Evolutionary conservation across 2,113 vertebrate genomes (phyloP).

Genomic region (Syngnathus floridae): DNA sequence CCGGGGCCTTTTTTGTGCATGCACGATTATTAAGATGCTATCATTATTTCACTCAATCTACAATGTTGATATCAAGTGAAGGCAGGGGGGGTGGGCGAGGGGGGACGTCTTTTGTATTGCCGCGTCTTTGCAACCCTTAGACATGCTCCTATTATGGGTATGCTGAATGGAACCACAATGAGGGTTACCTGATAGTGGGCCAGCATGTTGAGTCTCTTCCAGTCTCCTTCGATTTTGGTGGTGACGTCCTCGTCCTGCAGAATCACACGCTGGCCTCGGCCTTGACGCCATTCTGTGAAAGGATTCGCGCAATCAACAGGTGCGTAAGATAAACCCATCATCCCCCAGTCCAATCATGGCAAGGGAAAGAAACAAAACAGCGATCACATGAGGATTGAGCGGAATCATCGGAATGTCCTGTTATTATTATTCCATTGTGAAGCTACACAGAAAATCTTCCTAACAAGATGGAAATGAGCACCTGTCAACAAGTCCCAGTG

Average conservation of each 20-base stretch:
- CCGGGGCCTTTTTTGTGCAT: slow-evolving; percentile 20
- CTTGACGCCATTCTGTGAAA: slow-evolving; percentile 89
- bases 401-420: slow-evolving; percentile 50
- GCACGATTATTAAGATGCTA: slow-evolving; percentile 44
- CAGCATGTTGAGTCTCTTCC: slow-evolving; percentile 93
- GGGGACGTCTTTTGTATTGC: slow-evolving; percentile 33
- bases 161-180: slow-evolving; percentile 17
- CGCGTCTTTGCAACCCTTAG: slow-evolving; percentile 32
- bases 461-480: slow-evolving; percentile 66
- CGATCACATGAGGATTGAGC: slow-evolving; percentile 59
- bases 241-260: slow-evolving; percentile 95
- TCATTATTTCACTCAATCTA: slow-evolving; percentile 54
- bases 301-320: not conserved
- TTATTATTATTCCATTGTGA: slow-evolving; percentile 40
- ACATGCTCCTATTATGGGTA: slow-evolving; percentile 36
- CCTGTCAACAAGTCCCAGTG: slow-evolving; percentile 34
- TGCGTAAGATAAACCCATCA: slow-evolving; percentile 24
- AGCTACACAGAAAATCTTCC: slow-evolving; percentile 28
- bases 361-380: slow-evolving; percentile 45
- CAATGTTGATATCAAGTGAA: slow-evolving; percentile 48
- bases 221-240: slow-evolving; percentile 95
- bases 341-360: slow-evolving; percentile 54
- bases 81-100: slow-evolving; percentile 21
- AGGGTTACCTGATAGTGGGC: slow-evolving; percentile 70
- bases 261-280: slow-evolving; percentile 86